These are phyloP conservation scores for Pycnonotus jocosus DNA, from an alignment of 2,113 vertebrate genomes.

Conservation along the genomic window DNA sequence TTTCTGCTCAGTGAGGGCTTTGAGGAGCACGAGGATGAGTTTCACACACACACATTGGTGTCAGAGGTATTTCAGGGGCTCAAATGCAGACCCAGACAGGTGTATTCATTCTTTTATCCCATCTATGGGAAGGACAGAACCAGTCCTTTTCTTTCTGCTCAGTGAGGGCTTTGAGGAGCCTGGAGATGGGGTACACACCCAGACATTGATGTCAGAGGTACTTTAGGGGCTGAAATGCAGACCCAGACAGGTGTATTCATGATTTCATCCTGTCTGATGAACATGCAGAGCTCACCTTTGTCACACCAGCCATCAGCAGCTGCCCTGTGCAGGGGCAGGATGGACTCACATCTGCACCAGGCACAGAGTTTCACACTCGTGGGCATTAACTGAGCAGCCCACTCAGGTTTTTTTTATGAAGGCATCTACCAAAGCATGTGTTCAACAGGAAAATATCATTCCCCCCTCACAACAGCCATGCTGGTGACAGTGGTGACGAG, in stretches of 20 bases:
- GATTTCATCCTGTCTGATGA: not conserved
- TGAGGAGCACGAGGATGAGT: not conserved
- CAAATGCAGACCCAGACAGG: not conserved
- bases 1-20: not conserved
- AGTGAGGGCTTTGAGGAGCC: too few relatives aligned
- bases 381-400: not conserved
- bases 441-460: not conserved
- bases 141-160: not conserved
- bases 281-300: not conserved
- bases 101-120: too few relatives aligned
- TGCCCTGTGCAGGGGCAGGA: not conserved
- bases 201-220: rapidly evolving
- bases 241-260: not conserved
- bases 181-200: not conserved
- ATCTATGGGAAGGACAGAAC: too few relatives aligned
- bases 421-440: too few relatives aligned
- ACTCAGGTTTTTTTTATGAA: rapidly evolving
- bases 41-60: rapidly evolving
- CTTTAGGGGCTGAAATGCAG: not conserved
- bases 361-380: rapidly evolving
- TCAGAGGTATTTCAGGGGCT: not conserved
- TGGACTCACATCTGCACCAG: rapidly evolving
- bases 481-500: not conserved
- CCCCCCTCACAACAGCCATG: rapidly evolving
- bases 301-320: rapidly evolving